A percentile compares a stretch with the other conserved stretches of the same genome.
Conservation (phyloP, 2,888 invertebrate genomes). For the Epinotia ramella region DNA sequence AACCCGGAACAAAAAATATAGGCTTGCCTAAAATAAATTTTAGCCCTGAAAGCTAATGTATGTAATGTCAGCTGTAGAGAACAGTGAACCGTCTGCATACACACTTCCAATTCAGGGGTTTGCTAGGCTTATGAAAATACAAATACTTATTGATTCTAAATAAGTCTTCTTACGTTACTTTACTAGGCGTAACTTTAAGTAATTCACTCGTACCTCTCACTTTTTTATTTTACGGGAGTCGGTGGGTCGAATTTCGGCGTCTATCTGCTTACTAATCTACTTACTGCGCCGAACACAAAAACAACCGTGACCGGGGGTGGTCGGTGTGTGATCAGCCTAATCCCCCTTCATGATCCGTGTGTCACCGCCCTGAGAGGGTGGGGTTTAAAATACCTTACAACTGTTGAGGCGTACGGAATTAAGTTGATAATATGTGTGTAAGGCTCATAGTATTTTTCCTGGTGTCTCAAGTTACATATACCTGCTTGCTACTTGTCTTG, state of each 20-base stretch:
- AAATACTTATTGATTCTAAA: too few relatives aligned
- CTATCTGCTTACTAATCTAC: conserved; percentile 35
- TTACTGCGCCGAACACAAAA: conserved; percentile 18
- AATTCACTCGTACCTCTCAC: background rate
- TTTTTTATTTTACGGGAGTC: background rate
- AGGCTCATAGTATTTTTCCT: background rate
- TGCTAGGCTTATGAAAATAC: too few relatives aligned
- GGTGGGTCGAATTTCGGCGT: background rate
- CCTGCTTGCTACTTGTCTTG: too few relatives aligned
- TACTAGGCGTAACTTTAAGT: too few relatives aligned
- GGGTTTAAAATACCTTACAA: conserved; percentile 35
- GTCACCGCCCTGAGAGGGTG: conserved; percentile 30
- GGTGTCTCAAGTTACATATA: background rate
- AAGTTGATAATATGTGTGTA: conserved; percentile 6
- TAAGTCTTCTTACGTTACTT: too few relatives aligned
- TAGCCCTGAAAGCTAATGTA: too few relatives aligned
- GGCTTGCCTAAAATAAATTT: too few relatives aligned
- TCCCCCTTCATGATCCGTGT: conserved; percentile 38
- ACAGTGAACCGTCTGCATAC: too few relatives aligned
- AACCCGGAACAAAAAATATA: too few relatives aligned
- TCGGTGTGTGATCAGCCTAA: conserved; percentile 41
- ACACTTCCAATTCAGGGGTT: too few relatives aligned
- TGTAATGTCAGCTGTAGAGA: too few relatives aligned
- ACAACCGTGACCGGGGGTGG: conserved; percentile 36
- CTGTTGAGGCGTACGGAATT: conserved; percentile 28